Percentiles rank a stretch among this genome's conserved stretches.
Evolutionary conservation across 2,797 vertebrate species (phyloP).

Genomic region (Trachops cirrhosus): DNA sequence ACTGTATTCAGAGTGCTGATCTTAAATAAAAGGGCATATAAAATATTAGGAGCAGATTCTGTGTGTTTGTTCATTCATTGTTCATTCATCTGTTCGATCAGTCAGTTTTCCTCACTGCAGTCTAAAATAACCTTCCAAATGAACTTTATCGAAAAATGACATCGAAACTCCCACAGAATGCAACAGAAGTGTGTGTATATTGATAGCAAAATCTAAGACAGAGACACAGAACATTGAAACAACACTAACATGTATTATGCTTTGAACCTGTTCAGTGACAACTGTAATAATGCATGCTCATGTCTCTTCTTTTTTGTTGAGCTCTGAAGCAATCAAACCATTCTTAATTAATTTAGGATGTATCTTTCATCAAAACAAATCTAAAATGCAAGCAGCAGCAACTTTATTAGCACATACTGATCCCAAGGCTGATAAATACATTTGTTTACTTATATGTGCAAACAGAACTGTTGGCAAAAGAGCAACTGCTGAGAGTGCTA

Average conservation of each 20-base stretch:
- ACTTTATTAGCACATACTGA: slow-evolving; percentile 82
- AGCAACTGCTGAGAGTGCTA: slow-evolving; percentile 74
- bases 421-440: slow-evolving; percentile 81
- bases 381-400: slow-evolving; percentile 77
- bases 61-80: background rate
- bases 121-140: slow-evolving; percentile 35
- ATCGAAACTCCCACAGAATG: background rate
- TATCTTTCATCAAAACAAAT: slow-evolving; percentile 71
- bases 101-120: background rate
- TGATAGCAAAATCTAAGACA: background rate
- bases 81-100: too few species aligned
- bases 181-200: background rate
- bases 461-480: slow-evolving; percentile 76
- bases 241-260: background rate
- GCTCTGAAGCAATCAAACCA: slow-evolving; percentile 45
- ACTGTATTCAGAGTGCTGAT: background rate
- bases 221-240: background rate
- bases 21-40: background rate
- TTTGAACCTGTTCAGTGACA: slow-evolving; percentile 44
- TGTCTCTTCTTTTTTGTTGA: slow-evolving; percentile 38
- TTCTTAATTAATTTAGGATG: slow-evolving; percentile 61
- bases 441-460: slow-evolving; percentile 80
- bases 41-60: background rate
- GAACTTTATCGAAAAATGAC: background rate
- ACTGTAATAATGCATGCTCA: background rate